phyloP scores from a whole-genome alignment of 2,797 vertebrate species.

The Chloroceryle inda region DNA sequence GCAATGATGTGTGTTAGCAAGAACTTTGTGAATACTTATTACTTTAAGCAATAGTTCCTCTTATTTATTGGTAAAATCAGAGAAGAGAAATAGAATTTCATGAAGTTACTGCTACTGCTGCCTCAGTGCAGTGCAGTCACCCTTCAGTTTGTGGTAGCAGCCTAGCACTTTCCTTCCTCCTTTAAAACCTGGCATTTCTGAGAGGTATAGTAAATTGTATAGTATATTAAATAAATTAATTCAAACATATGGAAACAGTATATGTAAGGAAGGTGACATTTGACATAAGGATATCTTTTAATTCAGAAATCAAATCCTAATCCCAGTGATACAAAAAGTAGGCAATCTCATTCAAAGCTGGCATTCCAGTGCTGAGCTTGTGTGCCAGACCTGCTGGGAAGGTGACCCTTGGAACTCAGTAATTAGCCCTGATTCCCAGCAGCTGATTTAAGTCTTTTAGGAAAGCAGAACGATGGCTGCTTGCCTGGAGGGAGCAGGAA shows the following conservation, averaged over 20 bases:
- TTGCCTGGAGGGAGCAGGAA: accelerated
- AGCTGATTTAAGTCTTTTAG: background rate
- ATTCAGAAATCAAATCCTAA: background rate
- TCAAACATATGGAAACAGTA: background rate
- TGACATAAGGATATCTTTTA: background rate
- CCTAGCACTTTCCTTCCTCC: background rate
- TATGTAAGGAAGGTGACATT: background rate
- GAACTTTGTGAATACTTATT: background rate
- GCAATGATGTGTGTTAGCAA: background rate
- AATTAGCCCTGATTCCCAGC: background rate
- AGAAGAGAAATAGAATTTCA: background rate
- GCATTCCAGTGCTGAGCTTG: background rate
- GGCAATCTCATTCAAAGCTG: accelerated
- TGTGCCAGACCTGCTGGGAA: background rate
- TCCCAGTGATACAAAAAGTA: accelerated
- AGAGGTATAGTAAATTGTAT: accelerated
- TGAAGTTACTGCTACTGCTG: background rate
- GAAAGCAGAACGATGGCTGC: accelerated
- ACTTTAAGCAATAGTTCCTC: background rate
- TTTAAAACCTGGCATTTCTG: background rate
- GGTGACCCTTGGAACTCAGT: background rate
- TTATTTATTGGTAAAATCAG: background rate
- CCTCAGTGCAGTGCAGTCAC: background rate
- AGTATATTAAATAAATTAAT: background rate
- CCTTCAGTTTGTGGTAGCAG: background rate